phyloP scores from a whole-genome alignment of 2,113 vertebrate genomes.

The Sinocyclocheilus maitianheensis region DNA sequence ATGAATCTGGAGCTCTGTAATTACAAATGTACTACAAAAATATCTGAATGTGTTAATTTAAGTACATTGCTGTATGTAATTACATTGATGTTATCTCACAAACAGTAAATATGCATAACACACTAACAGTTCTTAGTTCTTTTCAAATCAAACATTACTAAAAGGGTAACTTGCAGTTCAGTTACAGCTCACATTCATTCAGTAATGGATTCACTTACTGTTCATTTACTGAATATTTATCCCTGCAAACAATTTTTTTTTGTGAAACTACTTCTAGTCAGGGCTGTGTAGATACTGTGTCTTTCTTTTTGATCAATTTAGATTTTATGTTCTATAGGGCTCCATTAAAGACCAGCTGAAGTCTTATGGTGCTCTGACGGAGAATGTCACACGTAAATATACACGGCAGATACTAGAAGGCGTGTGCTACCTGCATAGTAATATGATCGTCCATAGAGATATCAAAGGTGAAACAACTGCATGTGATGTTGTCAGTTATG shows the following conservation, averaged over 20 bases:
- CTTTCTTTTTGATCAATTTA: not conserved
- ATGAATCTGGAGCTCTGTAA: too few relatives aligned
- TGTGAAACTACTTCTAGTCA: not conserved
- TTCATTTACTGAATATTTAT: not conserved
- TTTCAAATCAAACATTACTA: not conserved
- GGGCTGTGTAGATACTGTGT: not conserved
- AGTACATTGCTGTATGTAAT: not conserved
- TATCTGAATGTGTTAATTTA: not conserved
- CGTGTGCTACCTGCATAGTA: constrained; percentile 97
- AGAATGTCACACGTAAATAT: constrained; percentile 96
- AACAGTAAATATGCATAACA: not conserved
- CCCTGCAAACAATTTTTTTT: not conserved
- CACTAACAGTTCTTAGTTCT: not conserved
- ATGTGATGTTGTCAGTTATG: not conserved
- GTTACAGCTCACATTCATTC: not conserved
- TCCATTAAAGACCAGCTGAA: constrained; percentile 99
- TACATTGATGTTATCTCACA: not conserved
- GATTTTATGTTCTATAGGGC: constrained; percentile 74
- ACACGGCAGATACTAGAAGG: constrained; percentile 97
- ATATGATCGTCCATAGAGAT: constrained; percentile 99
- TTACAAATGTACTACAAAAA: not conserved
- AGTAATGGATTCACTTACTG: not conserved
- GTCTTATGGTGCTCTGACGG: constrained; percentile 94
- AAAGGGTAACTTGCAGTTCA: not conserved
- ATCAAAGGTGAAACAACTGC: constrained; percentile 88